These are phyloP conservation scores for Liolophura sinensis DNA, from an alignment of 1,140 invertebrate species.

Conservation along the genomic window DNA sequence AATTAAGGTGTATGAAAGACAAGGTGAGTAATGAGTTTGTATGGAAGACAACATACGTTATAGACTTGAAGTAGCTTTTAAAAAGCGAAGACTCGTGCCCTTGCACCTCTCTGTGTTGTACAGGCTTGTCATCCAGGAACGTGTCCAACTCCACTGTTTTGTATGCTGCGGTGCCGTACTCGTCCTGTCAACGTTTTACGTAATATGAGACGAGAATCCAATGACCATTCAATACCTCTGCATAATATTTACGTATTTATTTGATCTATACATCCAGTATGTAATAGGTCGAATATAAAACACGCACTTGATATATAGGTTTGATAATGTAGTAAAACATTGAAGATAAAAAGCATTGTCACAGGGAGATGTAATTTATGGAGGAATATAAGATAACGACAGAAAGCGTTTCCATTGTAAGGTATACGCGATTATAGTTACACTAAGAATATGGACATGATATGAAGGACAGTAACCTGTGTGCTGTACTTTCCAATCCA, in stretches of 20 bases:
- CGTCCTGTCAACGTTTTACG: constrained; percentile 61
- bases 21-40: not conserved
- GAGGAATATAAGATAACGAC: too few relatives aligned
- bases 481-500: constrained; percentile 56
- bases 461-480: constrained; percentile 22
- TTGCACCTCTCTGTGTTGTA: constrained; percentile 82
- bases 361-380: too few relatives aligned
- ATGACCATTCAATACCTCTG: too few relatives aligned
- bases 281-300: too few relatives aligned
- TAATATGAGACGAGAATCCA: too few relatives aligned
- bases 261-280: too few relatives aligned
- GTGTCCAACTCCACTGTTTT: constrained; percentile 86
- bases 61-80: constrained; percentile 79
- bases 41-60: constrained; percentile 56
- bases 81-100: constrained; percentile 81
- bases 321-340: too few relatives aligned
- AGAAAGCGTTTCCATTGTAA: too few relatives aligned
- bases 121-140: constrained; percentile 72
- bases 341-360: too few relatives aligned
- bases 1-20: not conserved
- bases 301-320: too few relatives aligned
- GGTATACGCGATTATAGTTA: too few relatives aligned
- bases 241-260: too few relatives aligned
- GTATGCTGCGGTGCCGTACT: constrained; percentile 76
- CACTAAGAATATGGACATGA: not conserved